Evolutionary conservation across 2,113 vertebrate species (phyloP), one percentile per base, ranked within the genome.

Genomic region (Apaloderma vittatum): DNA sequence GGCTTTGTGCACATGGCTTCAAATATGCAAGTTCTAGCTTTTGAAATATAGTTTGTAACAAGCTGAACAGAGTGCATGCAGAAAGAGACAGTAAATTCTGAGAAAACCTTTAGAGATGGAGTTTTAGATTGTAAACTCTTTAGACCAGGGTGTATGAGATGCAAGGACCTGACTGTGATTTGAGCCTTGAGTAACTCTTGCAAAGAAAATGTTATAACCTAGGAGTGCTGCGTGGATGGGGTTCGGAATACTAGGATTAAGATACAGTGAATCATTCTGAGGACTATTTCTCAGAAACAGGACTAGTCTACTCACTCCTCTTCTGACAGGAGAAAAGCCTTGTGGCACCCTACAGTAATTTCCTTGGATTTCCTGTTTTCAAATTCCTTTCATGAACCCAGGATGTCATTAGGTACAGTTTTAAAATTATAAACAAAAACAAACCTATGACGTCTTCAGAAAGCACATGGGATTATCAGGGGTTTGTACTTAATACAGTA

Each of bases 341-440:
- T 5, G 12, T 40, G 36, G 17, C 61, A 68, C 36, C n/a, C 81
- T 71, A 3, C 11, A 32, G 40, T 75, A 23, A 61, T 76, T 90
- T 67, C 26, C 21, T 72, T 63, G 45, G 59, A 81, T 76, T 92
- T 96, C 79, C 49, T 93, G 58, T 91, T 85, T 95, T 67, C 54
- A 66, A 43, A 24, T 24, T 94, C 29, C n/a, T 46, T 86, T 58
- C 63, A 23, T 49, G 61, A 93, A 58, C 27, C 32, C 34, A 45
- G 21, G 23, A 49, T 79, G 37, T 58, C 59, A 63, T 79, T 80
- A 83, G 63, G 37, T 74, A 45, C 20, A 40, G 65, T 84, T 94
- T 40, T 66, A 80, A 93, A 91, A 88, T 65, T 55, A 57, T 68
- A 92, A 96, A 74, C 82, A 95, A 91, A 88, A 80, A 0, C 63